phyloP scores from a whole-genome alignment of 2,888 invertebrate species.

The Nasonovia ribisnigri region DNA sequence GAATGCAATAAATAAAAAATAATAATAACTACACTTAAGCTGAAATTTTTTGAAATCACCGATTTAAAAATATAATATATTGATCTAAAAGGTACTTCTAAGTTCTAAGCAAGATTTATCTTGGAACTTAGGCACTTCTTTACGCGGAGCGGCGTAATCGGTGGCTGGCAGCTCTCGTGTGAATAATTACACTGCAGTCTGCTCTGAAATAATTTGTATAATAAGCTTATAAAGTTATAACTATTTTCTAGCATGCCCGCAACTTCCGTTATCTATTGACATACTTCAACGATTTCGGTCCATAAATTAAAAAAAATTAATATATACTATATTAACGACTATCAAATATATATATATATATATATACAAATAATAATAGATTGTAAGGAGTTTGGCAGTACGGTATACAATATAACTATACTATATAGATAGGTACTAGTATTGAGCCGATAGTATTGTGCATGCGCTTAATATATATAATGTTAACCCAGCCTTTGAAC shows the following conservation, averaged over 20 bases:
- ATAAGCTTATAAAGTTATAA: background rate
- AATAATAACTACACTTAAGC: background rate
- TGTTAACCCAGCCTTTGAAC: slow-evolving; percentile 2
- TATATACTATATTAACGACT: background rate
- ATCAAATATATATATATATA: background rate
- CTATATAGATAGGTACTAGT: background rate
- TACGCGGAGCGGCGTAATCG: background rate
- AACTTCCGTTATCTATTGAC: background rate
- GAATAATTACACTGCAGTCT: background rate
- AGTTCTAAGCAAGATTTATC: background rate
- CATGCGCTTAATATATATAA: background rate
- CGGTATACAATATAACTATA: background rate
- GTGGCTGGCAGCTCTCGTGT: background rate
- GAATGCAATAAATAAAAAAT: background rate
- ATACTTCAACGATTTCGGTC: background rate
- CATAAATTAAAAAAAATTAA: background rate
- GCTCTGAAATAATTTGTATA: background rate
- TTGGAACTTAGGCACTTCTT: background rate
- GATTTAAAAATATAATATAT: background rate
- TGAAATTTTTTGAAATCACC: background rate
- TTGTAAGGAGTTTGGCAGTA: background rate
- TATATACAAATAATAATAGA: background rate
- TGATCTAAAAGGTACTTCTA: background rate
- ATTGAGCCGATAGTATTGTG: background rate
- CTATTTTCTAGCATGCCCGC: background rate